Evolutionary conservation across 2,113 vertebrate genomes (phyloP).

Genomic region (Alces alces): DNA sequence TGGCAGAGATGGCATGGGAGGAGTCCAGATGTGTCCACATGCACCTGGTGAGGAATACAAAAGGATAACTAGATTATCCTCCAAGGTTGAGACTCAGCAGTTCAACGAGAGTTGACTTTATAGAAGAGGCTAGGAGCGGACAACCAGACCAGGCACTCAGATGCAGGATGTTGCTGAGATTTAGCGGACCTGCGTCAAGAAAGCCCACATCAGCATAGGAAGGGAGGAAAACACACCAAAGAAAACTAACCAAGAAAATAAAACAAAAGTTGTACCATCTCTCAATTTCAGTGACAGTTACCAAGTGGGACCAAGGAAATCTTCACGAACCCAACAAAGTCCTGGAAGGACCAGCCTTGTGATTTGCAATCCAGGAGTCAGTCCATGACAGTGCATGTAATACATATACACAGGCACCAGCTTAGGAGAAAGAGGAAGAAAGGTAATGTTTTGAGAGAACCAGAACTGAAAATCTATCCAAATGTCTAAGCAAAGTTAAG

Average conservation of each 20-base stretch:
- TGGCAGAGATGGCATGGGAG: background rate
- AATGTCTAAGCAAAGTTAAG: background rate
- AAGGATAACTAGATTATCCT: background rate
- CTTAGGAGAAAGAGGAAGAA: background rate
- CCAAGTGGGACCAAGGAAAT: background rate
- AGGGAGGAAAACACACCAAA: background rate
- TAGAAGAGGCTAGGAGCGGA: background rate
- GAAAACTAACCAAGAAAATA: background rate
- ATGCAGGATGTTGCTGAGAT: background rate
- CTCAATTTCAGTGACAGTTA: background rate
- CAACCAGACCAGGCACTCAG: background rate
- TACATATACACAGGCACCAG: background rate
- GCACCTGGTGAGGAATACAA: background rate
- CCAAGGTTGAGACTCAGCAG: background rate
- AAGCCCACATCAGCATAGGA: background rate
- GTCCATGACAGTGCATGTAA: too few species aligned
- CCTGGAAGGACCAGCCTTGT: background rate
- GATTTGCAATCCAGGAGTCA: background rate
- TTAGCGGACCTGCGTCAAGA: background rate
- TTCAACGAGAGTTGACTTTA: background rate
- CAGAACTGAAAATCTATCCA: background rate
- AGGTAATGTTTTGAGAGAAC: background rate
- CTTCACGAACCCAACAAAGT: background rate
- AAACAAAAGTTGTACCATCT: background rate
- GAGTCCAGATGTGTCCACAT: background rate